Evolutionary conservation across 1,140 invertebrate species (phyloP), one percentile per base, ranked within the genome.

Genomic region (Phymorhynchus buccinoides): DNA sequence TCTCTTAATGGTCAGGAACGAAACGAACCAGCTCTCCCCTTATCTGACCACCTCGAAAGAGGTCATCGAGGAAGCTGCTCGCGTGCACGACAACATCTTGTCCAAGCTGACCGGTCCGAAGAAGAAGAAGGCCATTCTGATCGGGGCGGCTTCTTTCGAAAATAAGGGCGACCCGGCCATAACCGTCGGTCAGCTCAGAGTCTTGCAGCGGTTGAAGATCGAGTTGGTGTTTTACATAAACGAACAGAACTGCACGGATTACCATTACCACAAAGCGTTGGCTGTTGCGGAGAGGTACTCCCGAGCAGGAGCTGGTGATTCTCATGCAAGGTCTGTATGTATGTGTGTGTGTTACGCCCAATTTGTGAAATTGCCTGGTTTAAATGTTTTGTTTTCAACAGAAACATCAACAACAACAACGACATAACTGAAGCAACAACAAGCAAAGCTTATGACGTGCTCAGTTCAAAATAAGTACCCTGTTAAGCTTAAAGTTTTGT

Each of bases 251-350:
- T 87, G 80, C 52, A 75, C 48, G 4, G 84, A 56, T 42, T 44
- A 82, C 3, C 27, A 71, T 14, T 78, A 39, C 6, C 22, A 1
- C 4, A 35, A 42, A 6, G 62, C 85, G 7, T 14, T 80, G 39
- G 48, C 42, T 22, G 44, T 52, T 12, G 52, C 41, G 3, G 7
- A 32, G 1, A 39, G 22, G 0, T 39, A 48, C 37, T 48, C 66
- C 35, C 80, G 73, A 3, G 73, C 82, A 3, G 77, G 83, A 86
- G 27, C 27, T 84, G 9, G 79, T 87, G 27, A 80, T 87, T 6
- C 30, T 87, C 3, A 52, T 85, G 42, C 84, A 86, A 30, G 84
- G n/a, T n/a, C n/a, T n/a, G n/a, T n/a, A n/a, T n/a, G n/a, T n/a
- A n/a, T n/a, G n/a, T n/a, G n/a, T n/a, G n/a, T n/a, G n/a, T n/a